Conservation (phyloP, 2,113 vertebrate genomes). For the Microtus ochrogaster region DNA sequence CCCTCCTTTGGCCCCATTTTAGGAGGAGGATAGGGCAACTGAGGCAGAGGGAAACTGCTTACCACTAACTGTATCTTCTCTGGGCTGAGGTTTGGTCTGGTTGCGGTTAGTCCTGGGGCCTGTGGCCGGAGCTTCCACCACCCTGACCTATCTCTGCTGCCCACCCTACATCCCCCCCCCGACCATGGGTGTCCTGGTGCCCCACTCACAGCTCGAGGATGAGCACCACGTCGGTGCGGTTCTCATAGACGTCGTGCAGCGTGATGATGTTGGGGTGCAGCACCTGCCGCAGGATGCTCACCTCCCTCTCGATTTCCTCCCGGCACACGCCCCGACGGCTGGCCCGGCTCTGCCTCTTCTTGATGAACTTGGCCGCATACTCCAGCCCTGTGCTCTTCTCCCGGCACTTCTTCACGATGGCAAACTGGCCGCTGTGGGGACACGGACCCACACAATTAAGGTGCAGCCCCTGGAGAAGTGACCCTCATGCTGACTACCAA, state of each 20-base stretch:
- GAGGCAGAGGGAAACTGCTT: not conserved
- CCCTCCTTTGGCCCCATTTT: not conserved
- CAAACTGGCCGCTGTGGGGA: constrained; percentile 95
- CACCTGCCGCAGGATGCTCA: constrained; percentile 93
- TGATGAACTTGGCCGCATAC: constrained; percentile 97
- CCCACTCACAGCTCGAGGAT: constrained; percentile 97
- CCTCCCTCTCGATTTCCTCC: constrained; percentile 96
- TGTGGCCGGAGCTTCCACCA: not conserved
- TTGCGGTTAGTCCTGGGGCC: not conserved
- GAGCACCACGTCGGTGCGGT: constrained; percentile 96
- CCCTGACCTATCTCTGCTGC: not conserved
- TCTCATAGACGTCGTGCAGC: constrained; percentile 96
- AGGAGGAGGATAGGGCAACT: not conserved
- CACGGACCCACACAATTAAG: constrained; percentile 4
- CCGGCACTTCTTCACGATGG: constrained; percentile 94
- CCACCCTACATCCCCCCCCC: not conserved
- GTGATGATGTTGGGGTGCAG: constrained; percentile 93
- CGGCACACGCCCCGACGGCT: constrained; percentile 93
- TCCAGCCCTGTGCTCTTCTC: constrained; percentile 91
- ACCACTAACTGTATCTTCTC: not conserved
- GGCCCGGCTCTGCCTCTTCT: constrained; percentile 93
- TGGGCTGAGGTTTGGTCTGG: not conserved
- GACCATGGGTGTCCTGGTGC: not conserved
- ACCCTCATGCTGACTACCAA: not conserved
- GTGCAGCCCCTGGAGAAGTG: not conserved